Evolutionary conservation across 1,140 invertebrate genomes (phyloP).

Genomic region (Lucilia cuprina): DNA sequence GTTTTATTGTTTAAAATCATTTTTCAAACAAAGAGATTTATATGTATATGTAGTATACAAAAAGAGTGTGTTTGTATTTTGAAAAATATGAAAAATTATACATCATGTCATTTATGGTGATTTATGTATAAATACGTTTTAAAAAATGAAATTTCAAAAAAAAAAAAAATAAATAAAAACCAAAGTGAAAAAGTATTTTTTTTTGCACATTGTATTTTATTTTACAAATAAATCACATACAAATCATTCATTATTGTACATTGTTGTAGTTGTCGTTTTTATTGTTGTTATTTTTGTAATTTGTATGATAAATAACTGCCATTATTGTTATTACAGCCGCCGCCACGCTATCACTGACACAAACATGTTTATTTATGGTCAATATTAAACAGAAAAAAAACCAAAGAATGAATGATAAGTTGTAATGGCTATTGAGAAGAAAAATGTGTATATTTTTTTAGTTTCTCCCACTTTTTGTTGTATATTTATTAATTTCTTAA

Average conservation of each 20-base stretch:
- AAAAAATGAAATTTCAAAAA: neutral
- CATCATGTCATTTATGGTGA: neutral
- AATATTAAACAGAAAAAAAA: neutral
- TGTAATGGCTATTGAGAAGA: no score
- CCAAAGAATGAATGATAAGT: neutral
- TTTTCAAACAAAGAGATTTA: no score
- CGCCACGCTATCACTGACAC: neutral
- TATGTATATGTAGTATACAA: no score
- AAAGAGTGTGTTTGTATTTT: no score
- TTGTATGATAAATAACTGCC: neutral
- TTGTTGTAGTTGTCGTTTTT: neutral
- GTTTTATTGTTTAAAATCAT: no score
- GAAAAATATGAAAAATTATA: neutral
- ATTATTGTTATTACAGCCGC: conserved; percentile 8
- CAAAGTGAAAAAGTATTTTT: neutral
- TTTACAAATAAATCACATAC: neutral
- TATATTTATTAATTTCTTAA: no score
- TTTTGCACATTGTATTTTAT: neutral
- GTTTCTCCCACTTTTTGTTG: no score
- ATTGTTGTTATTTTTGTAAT: neutral
- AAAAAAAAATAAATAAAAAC: neutral
- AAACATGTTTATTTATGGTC: neutral
- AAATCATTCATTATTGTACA: conserved; percentile 11
- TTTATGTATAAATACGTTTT: no score
- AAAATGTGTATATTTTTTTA: no score